Conservation (phyloP, 1,140 invertebrate genomes). For the Drosophila arawakana region DNA sequence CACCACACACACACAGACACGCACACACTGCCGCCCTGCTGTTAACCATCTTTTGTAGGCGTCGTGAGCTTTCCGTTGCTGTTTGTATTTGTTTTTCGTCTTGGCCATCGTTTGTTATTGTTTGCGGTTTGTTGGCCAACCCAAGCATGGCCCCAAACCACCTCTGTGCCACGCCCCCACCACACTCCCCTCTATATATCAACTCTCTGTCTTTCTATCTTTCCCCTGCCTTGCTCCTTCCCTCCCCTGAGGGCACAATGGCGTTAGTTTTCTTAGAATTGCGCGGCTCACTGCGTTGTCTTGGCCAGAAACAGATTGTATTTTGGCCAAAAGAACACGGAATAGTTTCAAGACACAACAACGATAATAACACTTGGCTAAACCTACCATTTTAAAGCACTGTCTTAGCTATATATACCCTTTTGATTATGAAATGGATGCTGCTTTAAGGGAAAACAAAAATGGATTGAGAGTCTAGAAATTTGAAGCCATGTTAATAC, state of each 20-base stretch:
- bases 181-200: slow-evolving; percentile 43
- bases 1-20: slow-evolving; percentile 44
- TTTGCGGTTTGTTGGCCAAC: slow-evolving; percentile 76
- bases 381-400: not conserved
- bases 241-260: not conserved
- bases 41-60: slow-evolving; percentile 44
- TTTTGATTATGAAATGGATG: too few species aligned
- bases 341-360: slow-evolving; percentile 26
- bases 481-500: too few species aligned
- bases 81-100: slow-evolving; percentile 44
- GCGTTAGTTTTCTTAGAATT: slow-evolving; percentile 44
- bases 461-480: too few species aligned
- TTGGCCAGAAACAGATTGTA: slow-evolving; percentile 37
- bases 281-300: slow-evolving; percentile 42
- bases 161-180: slow-evolving; percentile 4
- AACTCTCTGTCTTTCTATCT: slow-evolving; percentile 30
- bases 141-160: not conserved
- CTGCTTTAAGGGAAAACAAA: too few species aligned
- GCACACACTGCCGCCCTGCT: slow-evolving; percentile 9
- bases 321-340: slow-evolving; percentile 15
- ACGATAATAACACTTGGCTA: not conserved
- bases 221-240: too few species aligned
- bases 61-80: slow-evolving; percentile 39
- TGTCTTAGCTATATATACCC: not conserved
- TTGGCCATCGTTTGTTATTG: slow-evolving; percentile 80